phyloP scores from a whole-genome alignment of 2,113 vertebrate species.

The Ranitomeya variabilis region DNA sequence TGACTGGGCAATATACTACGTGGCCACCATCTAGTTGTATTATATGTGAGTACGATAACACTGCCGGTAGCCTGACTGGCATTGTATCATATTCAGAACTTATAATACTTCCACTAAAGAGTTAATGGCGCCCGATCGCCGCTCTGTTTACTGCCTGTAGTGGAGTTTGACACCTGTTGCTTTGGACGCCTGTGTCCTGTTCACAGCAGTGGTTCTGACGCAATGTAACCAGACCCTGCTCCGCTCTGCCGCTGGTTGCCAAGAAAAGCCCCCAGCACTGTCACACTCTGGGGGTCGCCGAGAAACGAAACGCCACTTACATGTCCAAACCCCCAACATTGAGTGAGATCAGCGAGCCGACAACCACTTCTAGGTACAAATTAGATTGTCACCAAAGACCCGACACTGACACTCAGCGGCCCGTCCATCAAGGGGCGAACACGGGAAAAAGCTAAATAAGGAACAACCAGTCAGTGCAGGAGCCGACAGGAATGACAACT shows the following conservation, averaged over 20 bases:
- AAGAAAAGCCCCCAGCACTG: background rate
- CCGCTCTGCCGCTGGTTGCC: background rate
- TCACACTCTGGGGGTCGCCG: background rate
- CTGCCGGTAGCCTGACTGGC: background rate
- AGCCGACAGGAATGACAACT: no score
- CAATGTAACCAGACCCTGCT: conserved; percentile 27
- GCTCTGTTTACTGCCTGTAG: conserved; percentile 10
- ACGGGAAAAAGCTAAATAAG: background rate
- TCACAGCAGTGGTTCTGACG: conserved; percentile 29
- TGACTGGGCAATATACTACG: no score
- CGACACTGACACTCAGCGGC: background rate
- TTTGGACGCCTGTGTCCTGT: background rate
- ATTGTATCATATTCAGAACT: background rate
- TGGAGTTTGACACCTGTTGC: conserved; percentile 4
- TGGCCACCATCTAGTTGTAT: no score
- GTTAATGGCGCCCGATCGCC: background rate
- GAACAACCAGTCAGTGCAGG: background rate
- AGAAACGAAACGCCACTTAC: background rate
- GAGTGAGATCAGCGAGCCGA: no score
- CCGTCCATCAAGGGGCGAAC: background rate
- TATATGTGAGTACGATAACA: no score
- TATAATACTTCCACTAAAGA: background rate
- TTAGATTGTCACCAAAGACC: background rate
- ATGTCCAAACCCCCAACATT: background rate
- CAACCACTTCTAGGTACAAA: conserved; percentile 10